phyloP scores from a whole-genome alignment of 1,140 invertebrate species.

The Asobara japonica region DNA sequence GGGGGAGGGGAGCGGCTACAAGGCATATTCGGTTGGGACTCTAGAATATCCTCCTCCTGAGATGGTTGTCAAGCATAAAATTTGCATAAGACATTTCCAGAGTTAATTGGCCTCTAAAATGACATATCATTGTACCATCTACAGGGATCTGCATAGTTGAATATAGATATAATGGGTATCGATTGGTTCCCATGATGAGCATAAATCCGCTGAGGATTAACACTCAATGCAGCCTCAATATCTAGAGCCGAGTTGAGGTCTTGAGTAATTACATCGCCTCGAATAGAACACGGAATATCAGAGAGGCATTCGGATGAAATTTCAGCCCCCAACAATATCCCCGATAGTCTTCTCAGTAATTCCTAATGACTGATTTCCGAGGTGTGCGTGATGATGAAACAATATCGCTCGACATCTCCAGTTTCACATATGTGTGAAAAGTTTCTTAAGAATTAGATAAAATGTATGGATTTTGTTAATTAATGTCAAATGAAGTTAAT shows the following conservation, averaged over 20 bases:
- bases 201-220: background rate
- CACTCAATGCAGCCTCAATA: background rate
- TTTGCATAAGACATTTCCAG: background rate
- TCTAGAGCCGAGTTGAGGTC: background rate
- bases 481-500: no score
- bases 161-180: background rate
- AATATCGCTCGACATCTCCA: background rate
- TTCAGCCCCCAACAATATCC: no score
- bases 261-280: background rate
- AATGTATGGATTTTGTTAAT: no score
- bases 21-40: no score
- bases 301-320: background rate
- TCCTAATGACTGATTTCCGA: background rate
- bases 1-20: no score
- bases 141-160: background rate
- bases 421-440: background rate
- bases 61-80: no score
- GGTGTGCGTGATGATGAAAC: background rate
- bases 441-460: no score
- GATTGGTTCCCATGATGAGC: background rate
- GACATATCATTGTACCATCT: background rate
- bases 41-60: no score
- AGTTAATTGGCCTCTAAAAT: background rate
- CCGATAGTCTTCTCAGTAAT: background rate
- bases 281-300: background rate